Evolutionary conservation across 2,797 vertebrate species (phyloP).

Genomic region (Sus cebifrons): DNA sequence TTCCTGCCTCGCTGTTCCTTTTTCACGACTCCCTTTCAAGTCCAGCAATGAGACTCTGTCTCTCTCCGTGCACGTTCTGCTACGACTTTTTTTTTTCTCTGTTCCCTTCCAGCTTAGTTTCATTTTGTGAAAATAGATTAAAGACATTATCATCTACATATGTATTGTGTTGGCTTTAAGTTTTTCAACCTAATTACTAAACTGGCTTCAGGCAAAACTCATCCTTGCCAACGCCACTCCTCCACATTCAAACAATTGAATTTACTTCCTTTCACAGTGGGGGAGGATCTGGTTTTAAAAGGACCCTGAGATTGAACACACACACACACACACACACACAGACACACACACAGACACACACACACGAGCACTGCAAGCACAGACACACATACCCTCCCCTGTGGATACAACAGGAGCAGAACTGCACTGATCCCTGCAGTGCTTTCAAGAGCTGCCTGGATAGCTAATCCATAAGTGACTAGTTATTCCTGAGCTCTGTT

Average conservation of each 20-base stretch:
- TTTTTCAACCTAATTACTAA: conserved; percentile 66
- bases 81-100: background rate
- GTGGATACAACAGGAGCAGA: background rate
- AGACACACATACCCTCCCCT: too few relatives aligned
- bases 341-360: background rate
- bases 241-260: background rate
- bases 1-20: rapidly evolving
- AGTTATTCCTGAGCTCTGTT: background rate
- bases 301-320: background rate
- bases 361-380: too few relatives aligned
- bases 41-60: background rate
- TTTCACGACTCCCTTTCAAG: background rate
- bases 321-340: background rate
- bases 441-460: background rate
- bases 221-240: background rate
- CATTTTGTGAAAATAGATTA: conserved; percentile 26
- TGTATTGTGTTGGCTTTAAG: background rate
- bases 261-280: background rate
- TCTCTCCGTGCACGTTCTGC: background rate
- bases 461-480: background rate
- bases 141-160: background rate
- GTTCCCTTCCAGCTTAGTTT: background rate
- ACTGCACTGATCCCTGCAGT: background rate
- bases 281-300: background rate
- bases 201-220: conserved; percentile 44